Conservation (phyloP, 1,140 invertebrate species). For the Trachymyrmex septentrionalis region DNA sequence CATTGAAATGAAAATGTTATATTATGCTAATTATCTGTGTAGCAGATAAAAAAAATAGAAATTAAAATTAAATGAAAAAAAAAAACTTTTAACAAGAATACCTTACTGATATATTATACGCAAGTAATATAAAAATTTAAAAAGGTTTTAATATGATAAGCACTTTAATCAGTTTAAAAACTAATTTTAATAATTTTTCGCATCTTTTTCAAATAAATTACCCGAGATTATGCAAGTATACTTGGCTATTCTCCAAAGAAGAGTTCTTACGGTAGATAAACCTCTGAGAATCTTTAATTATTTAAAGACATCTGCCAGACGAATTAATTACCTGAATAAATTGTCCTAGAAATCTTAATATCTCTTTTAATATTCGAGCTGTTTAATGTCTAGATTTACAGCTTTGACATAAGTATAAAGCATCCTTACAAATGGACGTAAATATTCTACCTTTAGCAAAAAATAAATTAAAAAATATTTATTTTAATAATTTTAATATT, state of each 20-base stretch:
- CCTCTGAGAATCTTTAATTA: constrained; percentile 13
- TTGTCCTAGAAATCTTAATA: neutral
- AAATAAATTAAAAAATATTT: too few relatives aligned
- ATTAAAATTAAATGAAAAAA: neutral
- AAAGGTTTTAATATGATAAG: constrained; percentile 1
- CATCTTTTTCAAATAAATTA: constrained; percentile 18
- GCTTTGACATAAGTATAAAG: too few relatives aligned
- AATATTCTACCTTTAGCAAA: too few relatives aligned
- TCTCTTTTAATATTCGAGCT: constrained; percentile 19
- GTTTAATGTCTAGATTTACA: neutral
- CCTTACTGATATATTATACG: neutral
- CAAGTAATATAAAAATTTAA: constrained; percentile 6
- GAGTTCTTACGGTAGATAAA: neutral
- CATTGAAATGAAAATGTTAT: neutral
- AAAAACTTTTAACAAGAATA: neutral
- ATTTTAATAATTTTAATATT: too few relatives aligned
- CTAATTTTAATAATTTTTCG: constrained; percentile 17
- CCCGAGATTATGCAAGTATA: constrained; percentile 4
- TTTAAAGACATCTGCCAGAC: constrained; percentile 26
- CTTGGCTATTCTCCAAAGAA: constrained; percentile 24
- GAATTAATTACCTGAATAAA: constrained; percentile 10
- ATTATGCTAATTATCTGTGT: neutral
- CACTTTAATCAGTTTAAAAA: neutral
- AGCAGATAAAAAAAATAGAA: constrained; percentile 9
- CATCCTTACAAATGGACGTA: too few relatives aligned